phyloP scores from a whole-genome alignment of 2,888 invertebrate species.

The Steinernema hermaphroditum region DNA sequence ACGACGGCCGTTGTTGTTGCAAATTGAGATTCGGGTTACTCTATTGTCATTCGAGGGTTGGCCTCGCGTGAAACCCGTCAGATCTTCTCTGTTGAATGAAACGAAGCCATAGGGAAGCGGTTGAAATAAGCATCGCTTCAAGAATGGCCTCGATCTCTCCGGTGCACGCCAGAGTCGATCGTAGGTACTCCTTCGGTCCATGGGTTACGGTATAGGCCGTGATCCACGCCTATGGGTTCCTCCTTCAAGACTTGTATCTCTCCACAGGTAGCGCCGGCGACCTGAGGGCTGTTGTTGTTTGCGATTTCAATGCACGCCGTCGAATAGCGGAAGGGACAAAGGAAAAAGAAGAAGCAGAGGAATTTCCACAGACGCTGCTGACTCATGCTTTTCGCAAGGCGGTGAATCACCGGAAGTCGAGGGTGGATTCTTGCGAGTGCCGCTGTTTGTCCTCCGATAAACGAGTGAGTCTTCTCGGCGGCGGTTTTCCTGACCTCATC shows the following conservation, averaged over 20 bases:
- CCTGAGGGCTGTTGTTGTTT: not conserved
- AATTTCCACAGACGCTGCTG: slow-evolving; percentile 1
- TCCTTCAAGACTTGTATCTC: not conserved
- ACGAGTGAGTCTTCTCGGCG: not conserved
- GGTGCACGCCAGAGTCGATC: not conserved
- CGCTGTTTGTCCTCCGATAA: slow-evolving; percentile 13
- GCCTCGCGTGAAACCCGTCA: not conserved
- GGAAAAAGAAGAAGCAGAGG: not conserved
- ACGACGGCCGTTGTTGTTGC: not conserved
- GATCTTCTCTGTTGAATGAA: not conserved
- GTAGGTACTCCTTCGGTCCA: not conserved
- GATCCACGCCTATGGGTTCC: not conserved
- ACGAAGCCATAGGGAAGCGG: not conserved
- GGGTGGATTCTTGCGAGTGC: not conserved
- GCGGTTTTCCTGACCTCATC: not conserved
- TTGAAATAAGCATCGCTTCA: no score
- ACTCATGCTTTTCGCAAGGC: not conserved
- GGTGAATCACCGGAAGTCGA: slow-evolving; percentile 21
- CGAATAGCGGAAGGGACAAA: not conserved
- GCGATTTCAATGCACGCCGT: not conserved
- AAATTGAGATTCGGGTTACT: not conserved
- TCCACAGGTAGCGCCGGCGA: not conserved
- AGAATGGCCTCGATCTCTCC: not conserved
- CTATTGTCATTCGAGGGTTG: not conserved
- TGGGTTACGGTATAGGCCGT: not conserved